Evolutionary conservation across 1,140 invertebrate species (phyloP).

Genomic region (Colletes gigas): DNA sequence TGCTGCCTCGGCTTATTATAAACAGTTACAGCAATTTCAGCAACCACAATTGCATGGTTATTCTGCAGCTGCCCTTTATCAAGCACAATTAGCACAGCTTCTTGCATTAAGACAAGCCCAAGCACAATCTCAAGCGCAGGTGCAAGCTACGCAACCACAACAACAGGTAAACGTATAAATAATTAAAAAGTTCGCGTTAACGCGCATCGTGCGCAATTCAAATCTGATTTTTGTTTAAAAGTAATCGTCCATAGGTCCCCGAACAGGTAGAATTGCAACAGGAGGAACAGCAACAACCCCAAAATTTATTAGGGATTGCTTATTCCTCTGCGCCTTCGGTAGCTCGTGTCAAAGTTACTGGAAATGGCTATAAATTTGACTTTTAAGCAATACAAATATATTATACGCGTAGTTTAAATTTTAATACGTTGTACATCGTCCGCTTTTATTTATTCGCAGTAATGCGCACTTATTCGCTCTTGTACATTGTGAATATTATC

Average conservation of each 20-base stretch:
- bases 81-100: conserved; percentile 63
- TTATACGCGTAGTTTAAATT: background rate
- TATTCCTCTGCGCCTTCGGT: conserved; percentile 73
- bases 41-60: conserved; percentile 53
- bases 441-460: conserved; percentile 34
- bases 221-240: conserved; percentile 54
- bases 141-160: conserved; percentile 36
- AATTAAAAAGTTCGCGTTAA: too few species aligned
- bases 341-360: conserved; percentile 70
- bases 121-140: conserved; percentile 32
- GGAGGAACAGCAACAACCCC: conserved; percentile 47
- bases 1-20: conserved; percentile 57
- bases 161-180: conserved; percentile 43
- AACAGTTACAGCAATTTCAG: conserved; percentile 66
- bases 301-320: conserved; percentile 71
- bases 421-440: background rate
- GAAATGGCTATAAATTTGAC: conserved; percentile 73
- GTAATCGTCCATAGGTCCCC: conserved; percentile 57
- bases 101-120: conserved; percentile 61
- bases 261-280: conserved; percentile 63
- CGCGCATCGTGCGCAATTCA: background rate
- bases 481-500: background rate
- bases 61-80: conserved; percentile 49
- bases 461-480: background rate
- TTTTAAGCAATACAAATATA: conserved; percentile 58